Conservation (phyloP, 1,140 invertebrate genomes). For the Globodera rostochiensis region DNA sequence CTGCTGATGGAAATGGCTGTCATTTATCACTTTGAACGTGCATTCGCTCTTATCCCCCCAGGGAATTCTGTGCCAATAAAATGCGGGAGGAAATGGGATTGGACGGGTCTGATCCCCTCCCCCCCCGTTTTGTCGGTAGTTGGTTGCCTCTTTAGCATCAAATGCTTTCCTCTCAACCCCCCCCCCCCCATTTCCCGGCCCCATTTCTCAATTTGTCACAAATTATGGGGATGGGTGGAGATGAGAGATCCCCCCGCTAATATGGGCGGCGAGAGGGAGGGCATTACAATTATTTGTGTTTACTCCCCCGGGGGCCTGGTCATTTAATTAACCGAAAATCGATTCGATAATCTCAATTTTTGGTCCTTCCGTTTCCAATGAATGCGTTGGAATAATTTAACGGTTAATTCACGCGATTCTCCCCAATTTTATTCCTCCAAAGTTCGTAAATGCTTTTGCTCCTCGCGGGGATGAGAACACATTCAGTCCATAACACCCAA, state of each 20-base stretch:
- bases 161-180: background rate
- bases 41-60: background rate
- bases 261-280: no score
- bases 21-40: background rate
- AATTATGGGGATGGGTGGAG: background rate
- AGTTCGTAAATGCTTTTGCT: background rate
- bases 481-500: background rate
- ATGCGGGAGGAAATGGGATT: background rate
- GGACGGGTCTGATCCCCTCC: background rate
- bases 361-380: background rate
- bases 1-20: background rate
- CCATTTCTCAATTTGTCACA: background rate
- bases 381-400: no score
- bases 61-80: background rate
- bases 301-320: background rate
- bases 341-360: background rate
- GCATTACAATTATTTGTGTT: background rate
- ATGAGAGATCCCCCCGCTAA: background rate
- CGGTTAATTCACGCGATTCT: no score
- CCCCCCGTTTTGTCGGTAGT: background rate
- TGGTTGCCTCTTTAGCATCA: background rate
- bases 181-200: no score
- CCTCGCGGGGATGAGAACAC: background rate
- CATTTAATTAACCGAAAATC: background rate
- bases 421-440: no score